phyloP scores from a whole-genome alignment of 2,888 invertebrate species.

The Strigamia transsilvanica region DNA sequence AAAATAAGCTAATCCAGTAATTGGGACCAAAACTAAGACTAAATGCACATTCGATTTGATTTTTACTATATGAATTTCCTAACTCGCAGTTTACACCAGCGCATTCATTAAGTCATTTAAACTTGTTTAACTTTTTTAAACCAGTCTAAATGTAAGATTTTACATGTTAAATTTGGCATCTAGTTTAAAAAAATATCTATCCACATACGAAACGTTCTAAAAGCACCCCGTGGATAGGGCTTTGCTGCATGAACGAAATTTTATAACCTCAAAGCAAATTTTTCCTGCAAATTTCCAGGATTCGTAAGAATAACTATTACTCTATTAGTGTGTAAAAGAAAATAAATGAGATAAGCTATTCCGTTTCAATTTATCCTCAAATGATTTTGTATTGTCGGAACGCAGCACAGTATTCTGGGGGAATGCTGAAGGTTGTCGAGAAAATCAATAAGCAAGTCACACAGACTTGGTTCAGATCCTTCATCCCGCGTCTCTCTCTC shows the following conservation, averaged over 20 bases:
- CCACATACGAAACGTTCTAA: neutral
- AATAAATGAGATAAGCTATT: neutral
- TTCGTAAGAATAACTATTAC: neutral
- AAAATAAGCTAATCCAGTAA: no score
- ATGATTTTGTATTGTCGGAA: slow-evolving; percentile 21
- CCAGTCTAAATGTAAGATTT: no score
- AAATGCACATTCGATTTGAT: no score
- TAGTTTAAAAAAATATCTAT: no score
- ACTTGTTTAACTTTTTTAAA: no score
- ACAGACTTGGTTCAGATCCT: slow-evolving; percentile 16
- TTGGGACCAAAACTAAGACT: no score
- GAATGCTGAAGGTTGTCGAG: slow-evolving; percentile 18
- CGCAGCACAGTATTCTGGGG: neutral
- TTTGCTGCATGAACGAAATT: neutral
- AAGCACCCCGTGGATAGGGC: neutral
- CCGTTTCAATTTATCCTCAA: slow-evolving; percentile 2
- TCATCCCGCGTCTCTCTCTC: slow-evolving; percentile 12
- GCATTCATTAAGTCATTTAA: no score
- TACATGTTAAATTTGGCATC: no score
- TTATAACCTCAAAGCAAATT: neutral
- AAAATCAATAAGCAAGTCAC: slow-evolving; percentile 35
- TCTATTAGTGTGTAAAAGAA: no score
- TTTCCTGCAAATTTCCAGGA: neutral
- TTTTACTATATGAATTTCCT: no score
- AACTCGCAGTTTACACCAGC: no score